These are phyloP conservation scores for Jordanella pulchra DNA, from an alignment of 2,797 vertebrate genomes.

Conservation along the genomic window DNA sequence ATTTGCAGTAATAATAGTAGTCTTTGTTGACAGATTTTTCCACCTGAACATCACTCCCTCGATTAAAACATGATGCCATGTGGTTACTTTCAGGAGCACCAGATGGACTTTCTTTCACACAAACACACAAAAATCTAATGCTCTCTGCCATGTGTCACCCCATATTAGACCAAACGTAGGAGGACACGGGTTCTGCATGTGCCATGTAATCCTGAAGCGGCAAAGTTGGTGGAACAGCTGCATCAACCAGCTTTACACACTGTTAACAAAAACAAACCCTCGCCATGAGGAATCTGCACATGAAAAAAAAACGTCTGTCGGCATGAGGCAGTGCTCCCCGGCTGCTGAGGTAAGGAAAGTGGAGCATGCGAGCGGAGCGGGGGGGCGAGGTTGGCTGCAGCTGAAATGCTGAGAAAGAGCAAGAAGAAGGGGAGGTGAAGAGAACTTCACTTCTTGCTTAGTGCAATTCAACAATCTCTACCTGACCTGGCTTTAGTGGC, in stretches of 20 bases:
- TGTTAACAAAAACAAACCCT: constrained; percentile 52
- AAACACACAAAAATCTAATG: constrained; percentile 23
- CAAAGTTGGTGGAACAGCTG: constrained; percentile 62
- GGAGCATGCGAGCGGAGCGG: constrained; percentile 18
- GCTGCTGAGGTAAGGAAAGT: constrained; percentile 17
- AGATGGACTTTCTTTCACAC: not conserved
- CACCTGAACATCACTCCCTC: no score
- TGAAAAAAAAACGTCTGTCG: constrained; percentile 17
- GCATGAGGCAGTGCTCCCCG: constrained; percentile 24
- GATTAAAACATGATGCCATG: not conserved
- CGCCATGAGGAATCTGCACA: constrained; percentile 48
- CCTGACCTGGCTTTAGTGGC: constrained; percentile 58
- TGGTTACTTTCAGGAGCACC: constrained; percentile 15
- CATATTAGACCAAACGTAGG: constrained; percentile 54
- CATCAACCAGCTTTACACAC: constrained; percentile 67
- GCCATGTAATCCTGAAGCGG: constrained; percentile 70
- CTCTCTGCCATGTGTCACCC: constrained; percentile 53
- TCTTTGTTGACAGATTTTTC: not conserved
- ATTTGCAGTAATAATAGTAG: not conserved
- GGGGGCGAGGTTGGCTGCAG: constrained; percentile 16
- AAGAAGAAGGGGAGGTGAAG: constrained; percentile 12
- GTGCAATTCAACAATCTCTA: constrained; percentile 65
- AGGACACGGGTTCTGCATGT: constrained; percentile 60
- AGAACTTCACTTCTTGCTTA: constrained; percentile 37
- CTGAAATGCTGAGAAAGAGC: constrained; percentile 4